Evolutionary conservation across 1,140 invertebrate species (phyloP).

Genomic region (Harpegnathos saltator): DNA sequence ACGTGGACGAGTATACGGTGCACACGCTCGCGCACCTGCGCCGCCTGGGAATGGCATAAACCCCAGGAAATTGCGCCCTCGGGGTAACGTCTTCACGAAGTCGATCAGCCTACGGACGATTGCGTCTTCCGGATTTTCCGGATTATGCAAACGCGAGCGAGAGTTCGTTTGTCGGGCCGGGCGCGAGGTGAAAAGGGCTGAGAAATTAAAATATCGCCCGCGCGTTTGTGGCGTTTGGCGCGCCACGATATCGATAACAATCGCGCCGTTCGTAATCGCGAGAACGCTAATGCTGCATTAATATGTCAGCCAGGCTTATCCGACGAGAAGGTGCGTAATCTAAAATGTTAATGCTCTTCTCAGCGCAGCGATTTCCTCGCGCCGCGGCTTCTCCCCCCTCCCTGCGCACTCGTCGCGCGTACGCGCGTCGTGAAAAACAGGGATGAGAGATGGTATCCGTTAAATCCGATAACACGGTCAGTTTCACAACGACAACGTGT

Average conservation of each 20-base stretch:
- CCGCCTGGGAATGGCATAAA: slow-evolving; percentile 66
- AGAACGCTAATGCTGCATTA: not conserved
- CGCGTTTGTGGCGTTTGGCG: too few species aligned
- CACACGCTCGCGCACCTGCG: slow-evolving; percentile 62
- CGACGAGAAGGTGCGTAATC: too few species aligned
- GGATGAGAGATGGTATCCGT: too few species aligned
- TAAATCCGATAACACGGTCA: not conserved
- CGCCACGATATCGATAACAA: slow-evolving; percentile 9
- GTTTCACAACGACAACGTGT: not conserved
- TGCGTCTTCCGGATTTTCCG: slow-evolving; percentile 67
- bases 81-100: slow-evolving; percentile 71
- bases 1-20: slow-evolving; percentile 61
- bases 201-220: slow-evolving; percentile 32
- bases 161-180: slow-evolving; percentile 51
- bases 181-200: not conserved
- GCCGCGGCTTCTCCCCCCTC: too few species aligned
- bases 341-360: too few species aligned
- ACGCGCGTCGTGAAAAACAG: too few species aligned
- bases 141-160: slow-evolving; percentile 61
- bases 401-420: too few species aligned
- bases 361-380: too few species aligned
- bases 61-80: slow-evolving; percentile 72
- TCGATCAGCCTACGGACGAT: slow-evolving; percentile 70
- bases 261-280: not conserved
- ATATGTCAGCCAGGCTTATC: not conserved